These are phyloP conservation scores for Eudyptes chrysolophus DNA, from an alignment of 2,113 vertebrate genomes.

Conservation along the genomic window DNA sequence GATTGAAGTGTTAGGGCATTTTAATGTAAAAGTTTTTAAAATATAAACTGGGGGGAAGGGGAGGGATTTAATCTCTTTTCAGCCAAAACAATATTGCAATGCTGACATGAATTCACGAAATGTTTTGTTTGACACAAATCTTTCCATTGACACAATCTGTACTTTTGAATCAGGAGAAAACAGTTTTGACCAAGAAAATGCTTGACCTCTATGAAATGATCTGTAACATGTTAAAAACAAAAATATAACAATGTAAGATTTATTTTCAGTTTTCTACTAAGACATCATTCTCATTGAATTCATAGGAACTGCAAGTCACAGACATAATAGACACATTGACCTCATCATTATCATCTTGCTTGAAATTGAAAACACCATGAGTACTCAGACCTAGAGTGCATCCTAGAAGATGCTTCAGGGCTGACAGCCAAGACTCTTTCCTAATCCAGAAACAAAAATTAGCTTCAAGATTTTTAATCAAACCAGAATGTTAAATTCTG, in stretches of 20 bases:
- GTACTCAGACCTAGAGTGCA: not conserved
- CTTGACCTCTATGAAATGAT: not conserved
- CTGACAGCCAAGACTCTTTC: not conserved
- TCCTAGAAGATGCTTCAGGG: not conserved
- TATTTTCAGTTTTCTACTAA: not conserved
- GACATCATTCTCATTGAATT: not conserved
- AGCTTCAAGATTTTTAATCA: not conserved
- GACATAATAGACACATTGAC: not conserved
- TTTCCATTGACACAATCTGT: not conserved
- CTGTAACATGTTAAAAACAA: not conserved
- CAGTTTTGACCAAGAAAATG: not conserved
- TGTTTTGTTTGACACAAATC: not conserved
- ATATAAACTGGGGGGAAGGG: not conserved
- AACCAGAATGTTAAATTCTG: not conserved
- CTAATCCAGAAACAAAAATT: not conserved
- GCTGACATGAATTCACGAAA: not conserved
- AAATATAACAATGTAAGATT: not conserved
- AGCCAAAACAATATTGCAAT: not conserved
- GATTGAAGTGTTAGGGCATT: fast-evolving
- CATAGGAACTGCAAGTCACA: not conserved
- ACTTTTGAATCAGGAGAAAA: not conserved
- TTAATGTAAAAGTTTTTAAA: not conserved
- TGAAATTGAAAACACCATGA: not conserved
- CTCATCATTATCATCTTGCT: not conserved
- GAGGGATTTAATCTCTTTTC: not conserved